Evolutionary conservation across 2,888 invertebrate species (phyloP), one percentile per base, ranked within the genome.

Genomic region (Ophion ellenae): DNA sequence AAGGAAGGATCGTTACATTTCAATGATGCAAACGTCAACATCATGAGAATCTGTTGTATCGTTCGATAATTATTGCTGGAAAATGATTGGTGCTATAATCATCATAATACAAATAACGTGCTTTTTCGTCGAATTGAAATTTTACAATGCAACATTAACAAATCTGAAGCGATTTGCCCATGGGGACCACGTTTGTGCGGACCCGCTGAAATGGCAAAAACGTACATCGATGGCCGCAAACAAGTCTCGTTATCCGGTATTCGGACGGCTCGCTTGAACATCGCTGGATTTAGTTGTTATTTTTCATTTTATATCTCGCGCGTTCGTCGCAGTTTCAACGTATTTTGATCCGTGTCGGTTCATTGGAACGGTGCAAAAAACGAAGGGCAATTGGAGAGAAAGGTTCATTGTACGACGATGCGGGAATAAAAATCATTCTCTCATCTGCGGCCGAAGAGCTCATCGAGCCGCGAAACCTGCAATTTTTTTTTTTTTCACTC

Each of bases 401-500:
- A 64, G 45, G 69, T 78, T 69, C 53, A 40, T 53, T 57, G 70
- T 17, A 53, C 47, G 63, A 63, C 24, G 67, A 74, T 78, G 73
- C 78, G 59, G n/a, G 66, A 78, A 83, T 78, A 83, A 83, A 78
- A 73, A 83, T 83, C 73, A 74, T 83, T 73, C 32, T 83, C 61
- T 73, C 78, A 57, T 69, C 64, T 64, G 73, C 73, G 78, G 28
- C 59, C 59, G 71, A 47, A 66, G 59, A 32, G 61, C 61, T 73
- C 40, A 63, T 76, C 17, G 61, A 66, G 64, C 66, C 28, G 66
- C 71, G 61, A 78, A 73, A 74, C 70, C 64, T 69, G 53, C 36
- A 53, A 36, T 61, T 74, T 69, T 76, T 82, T 69, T 76, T 82
- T 24, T 82, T 24, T 24, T 75, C 61, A 17, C n/a, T 24, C 53